Base-by-base conservation (phyloP, 2,888 invertebrate species). In the Leucophenga montana region DNA sequence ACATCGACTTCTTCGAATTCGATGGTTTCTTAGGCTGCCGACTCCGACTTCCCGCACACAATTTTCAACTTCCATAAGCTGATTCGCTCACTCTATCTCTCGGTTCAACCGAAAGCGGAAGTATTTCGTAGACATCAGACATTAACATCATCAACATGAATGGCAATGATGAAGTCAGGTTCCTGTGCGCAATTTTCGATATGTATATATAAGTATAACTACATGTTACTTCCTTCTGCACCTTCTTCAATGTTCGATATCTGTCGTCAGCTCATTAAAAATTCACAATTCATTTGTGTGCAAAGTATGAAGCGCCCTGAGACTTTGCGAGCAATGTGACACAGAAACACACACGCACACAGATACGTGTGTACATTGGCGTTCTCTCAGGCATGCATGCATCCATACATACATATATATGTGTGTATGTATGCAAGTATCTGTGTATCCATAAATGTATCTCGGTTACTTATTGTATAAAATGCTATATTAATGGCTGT, bases 241-340 rank as follows among this genome's bases (percentile, higher is more conserved):
- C 9, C 8, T 39, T 8, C 39, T 39, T 11, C 11, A 1, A 11
- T 8, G 50, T 50, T 4, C 46, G 46, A 46, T 46, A n/a, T 46
- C 75, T 82, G 77, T 70, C 66, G 67, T 64, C 48, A 72, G 69
- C 85, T 81, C 85, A 81, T 81, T 83, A 83, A 83, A 84, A 84
- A 81, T 84, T 73, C 82, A 81, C 65, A 69, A 64, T 69, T 69
- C 65, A 69, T 57, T 57, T 69, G 69, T 64, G 62, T 64, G 27
- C n/a, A 48, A 64, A 64, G 62, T 64, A 64, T 64, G 62, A 64
- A 64, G 20, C 22, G 62, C 46, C 13, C 62, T 22, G 62, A 64
- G 46, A 64, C 62, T 64, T 64, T 22, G 62, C 20, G 46, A 39
- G 16, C 20, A 61, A 22, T 61, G 18, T 20, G 44, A 61, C 44